Evolutionary conservation across 2,113 vertebrate species (phyloP).

Genomic region (Aepyceros melampus): DNA sequence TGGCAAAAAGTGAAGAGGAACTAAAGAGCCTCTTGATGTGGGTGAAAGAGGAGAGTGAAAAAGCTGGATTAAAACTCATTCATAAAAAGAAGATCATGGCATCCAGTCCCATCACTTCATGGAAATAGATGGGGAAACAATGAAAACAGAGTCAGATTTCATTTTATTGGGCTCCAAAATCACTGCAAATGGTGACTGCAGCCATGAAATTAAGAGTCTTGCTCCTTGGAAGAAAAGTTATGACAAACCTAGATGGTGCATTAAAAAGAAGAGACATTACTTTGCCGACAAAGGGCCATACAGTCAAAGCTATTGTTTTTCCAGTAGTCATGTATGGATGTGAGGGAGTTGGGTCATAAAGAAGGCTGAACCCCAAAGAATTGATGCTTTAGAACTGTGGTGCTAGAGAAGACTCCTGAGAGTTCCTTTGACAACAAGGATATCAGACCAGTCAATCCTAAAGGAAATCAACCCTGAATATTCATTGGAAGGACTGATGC

Average conservation of each 20-base stretch:
- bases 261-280: neutral
- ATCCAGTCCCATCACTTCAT: neutral
- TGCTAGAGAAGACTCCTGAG: neutral
- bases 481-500: neutral
- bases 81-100: neutral
- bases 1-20: neutral
- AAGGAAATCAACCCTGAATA: neutral
- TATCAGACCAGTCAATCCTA: neutral
- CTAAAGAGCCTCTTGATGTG: neutral
- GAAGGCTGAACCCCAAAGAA: neutral
- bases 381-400: neutral
- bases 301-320: neutral
- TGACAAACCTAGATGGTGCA: neutral
- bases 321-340: neutral
- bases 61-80: neutral
- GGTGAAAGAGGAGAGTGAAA: neutral
- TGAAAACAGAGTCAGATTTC: too few species aligned
- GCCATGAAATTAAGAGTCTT: neutral
- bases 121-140: too few species aligned
- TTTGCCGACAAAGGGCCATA: rapidly evolving
- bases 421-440: neutral
- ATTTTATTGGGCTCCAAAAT: too few species aligned
- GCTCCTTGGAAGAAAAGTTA: neutral
- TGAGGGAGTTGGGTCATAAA: neutral
- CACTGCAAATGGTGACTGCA: too few species aligned